Conservation (phyloP, 2,113 vertebrate species). For the Ivindomyrus marchei region DNA sequence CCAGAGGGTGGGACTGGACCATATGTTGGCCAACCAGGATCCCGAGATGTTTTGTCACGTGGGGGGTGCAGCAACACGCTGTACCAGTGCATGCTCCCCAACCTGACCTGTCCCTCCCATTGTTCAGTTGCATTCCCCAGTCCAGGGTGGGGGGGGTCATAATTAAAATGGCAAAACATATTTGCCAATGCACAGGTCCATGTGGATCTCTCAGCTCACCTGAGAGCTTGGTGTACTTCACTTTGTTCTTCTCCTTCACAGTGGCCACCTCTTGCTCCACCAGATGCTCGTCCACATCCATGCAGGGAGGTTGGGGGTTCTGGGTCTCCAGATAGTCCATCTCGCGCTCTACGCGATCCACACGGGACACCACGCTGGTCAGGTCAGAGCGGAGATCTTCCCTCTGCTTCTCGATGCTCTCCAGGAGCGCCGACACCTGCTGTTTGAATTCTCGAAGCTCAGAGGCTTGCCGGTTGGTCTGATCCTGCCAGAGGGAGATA, state of each 20-base stretch:
- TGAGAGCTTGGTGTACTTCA: slow-evolving; percentile 74
- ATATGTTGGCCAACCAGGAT: neutral
- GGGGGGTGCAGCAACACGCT: neutral
- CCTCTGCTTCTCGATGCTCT: slow-evolving; percentile 70
- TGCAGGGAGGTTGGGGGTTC: slow-evolving; percentile 76
- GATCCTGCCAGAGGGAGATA: slow-evolving; percentile 82
- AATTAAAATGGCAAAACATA: neutral
- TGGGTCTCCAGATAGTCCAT: slow-evolving; percentile 82
- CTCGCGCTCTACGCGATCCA: slow-evolving; percentile 79
- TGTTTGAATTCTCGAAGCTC: slow-evolving; percentile 85
- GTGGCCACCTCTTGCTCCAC: slow-evolving; percentile 68
- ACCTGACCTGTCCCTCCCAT: neutral
- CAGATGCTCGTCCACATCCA: slow-evolving; percentile 71
- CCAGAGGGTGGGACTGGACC: neutral
- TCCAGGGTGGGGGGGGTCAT: neutral
- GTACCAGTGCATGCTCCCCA: neutral
- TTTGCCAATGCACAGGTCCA: neutral
- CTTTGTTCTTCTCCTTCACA: slow-evolving; percentile 68
- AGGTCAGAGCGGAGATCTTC: slow-evolving; percentile 63
- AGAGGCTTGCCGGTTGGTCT: slow-evolving; percentile 72
- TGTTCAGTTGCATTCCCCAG: neutral
- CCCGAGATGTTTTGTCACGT: neutral
- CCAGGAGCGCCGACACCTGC: slow-evolving; percentile 70
- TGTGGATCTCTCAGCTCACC: slow-evolving; percentile 61
- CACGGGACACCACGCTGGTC: slow-evolving; percentile 56